Evolutionary conservation across 1,140 invertebrate genomes (phyloP), one percentile per base, ranked within the genome.

Genomic region (Drosophila novamexicana): DNA sequence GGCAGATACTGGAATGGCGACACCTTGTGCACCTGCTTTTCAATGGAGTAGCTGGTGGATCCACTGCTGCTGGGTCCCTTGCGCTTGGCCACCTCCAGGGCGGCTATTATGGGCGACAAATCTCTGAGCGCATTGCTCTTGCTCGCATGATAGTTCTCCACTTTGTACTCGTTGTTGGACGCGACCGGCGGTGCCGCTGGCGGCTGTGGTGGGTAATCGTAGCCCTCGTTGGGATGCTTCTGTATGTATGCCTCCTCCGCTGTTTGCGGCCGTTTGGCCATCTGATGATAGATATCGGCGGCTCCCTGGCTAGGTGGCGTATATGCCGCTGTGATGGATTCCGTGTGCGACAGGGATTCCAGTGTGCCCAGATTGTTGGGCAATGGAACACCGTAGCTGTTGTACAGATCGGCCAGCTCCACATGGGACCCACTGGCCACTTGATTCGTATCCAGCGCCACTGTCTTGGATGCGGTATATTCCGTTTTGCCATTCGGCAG

Each of bases 291-390:
- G n/a, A 91, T 79, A 71, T 92, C 91, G 0, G 81, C 84, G 1
- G 81, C 74, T 18, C 83, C 83, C 2, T 79, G 45, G 37, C 16
- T 68, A 0, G 16, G 22, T 22, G 7, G 64, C 50, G 64, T 56
- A 66, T 91, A 92, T 12, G 91, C 91, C 1, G 91, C 91, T 0
- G 90, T 92, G 34, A 92, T 92, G 7, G 91, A 89, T 42, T 92
- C 91, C 0, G 90, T 92, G 62, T 92, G 91, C 2, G 91, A 92
- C 0, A 92, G 64, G 0, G 91, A 92, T 34, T 91, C 91, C 47
- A 92, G 52, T 44, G 90, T 88, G 58, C 91, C 89, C 47, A 91
- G 57, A 58, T 92, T 90, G 5, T 76, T 78, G 14, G 91, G 90
- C 59, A 92, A 56, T 2, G 88, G 86, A 22, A 91, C 50, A 0